Evolutionary conservation across 2,888 invertebrate species (phyloP), one percentile per base, ranked within the genome.

Genomic region (Leucophenga maculata): DNA sequence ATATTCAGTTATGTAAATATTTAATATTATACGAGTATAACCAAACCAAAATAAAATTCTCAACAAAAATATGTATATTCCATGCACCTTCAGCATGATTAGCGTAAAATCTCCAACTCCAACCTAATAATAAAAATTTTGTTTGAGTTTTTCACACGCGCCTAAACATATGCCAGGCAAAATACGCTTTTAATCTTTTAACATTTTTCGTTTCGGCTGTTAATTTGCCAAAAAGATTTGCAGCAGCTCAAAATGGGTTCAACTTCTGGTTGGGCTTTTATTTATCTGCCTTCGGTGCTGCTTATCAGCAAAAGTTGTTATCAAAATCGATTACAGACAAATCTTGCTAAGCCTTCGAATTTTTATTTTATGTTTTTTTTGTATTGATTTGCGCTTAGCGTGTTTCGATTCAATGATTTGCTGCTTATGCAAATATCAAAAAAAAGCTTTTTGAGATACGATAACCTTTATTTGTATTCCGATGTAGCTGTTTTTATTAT

Each of bases 221-320:
- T 67, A 67, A 55, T 57, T 57, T 57, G 67, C 57, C 57, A n/a
- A n/a, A 67, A 57, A 64, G 62, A 64, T 46, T 64, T 22, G 16
- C 18, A 14, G 26, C n/a, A 57, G 22, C 67, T 31, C 52, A 16
- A 75, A 68, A 68, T 32, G 18, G 50, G 69, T 48, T 68, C 20
- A 68, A 67, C 65, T 62, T 65, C 62, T 65, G 50, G 54, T 18
- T 20, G 32, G n/a, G n/a, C n/a, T 54, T 65, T 71, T 71, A 69
- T 69, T 72, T 72, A 67, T 65, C 74, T 74, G 73, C 72, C 73
- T 74, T 84, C 78, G 75, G 74, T 76, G 76, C 74, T 75, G 84
- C 84, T 84, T 84, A 84, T 82, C 83, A 83, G 81, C 78, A 73
- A 77, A 78, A 76, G 81, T 79, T 81, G n/a, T 82, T 81, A 81